Evolutionary conservation across 2,888 invertebrate species (phyloP).

Genomic region (Polymixis flavicincta): DNA sequence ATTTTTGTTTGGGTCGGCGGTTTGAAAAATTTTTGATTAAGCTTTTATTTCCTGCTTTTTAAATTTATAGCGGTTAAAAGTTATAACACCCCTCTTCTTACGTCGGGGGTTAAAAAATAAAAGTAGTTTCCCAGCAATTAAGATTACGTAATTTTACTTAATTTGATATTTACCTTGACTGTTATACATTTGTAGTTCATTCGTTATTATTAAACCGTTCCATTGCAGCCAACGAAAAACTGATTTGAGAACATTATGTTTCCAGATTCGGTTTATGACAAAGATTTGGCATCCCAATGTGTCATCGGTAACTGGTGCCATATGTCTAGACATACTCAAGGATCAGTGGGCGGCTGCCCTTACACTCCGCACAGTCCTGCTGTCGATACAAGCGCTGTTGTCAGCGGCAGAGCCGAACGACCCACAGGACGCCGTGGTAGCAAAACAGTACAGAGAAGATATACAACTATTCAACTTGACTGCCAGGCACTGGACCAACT

Average conservation of each 20-base stretch:
- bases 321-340: conserved; percentile 99
- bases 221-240: neutral
- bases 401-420: conserved; percentile 98
- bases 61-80: no score
- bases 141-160: no score
- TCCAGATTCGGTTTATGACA: conserved; percentile 98
- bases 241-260: conserved; percentile 51
- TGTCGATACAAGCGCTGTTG: conserved; percentile 98
- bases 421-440: conserved; percentile 99
- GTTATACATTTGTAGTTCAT: no score
- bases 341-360: conserved; percentile 99
- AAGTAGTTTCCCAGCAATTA: no score
- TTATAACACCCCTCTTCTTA: no score
- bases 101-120: no score
- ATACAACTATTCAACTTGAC: conserved; percentile 96
- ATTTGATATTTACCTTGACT: no score
- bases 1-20: neutral
- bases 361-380: conserved; percentile 98
- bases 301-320: conserved; percentile 99
- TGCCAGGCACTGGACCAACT: conserved; percentile 98
- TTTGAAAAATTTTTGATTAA: no score
- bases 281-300: conserved; percentile 99
- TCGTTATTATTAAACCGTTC: no score
- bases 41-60: no score
- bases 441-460: conserved; percentile 98